These are phyloP conservation scores for Platanista minor DNA, from an alignment of 2,113 vertebrate species.

Conservation along the genomic window DNA sequence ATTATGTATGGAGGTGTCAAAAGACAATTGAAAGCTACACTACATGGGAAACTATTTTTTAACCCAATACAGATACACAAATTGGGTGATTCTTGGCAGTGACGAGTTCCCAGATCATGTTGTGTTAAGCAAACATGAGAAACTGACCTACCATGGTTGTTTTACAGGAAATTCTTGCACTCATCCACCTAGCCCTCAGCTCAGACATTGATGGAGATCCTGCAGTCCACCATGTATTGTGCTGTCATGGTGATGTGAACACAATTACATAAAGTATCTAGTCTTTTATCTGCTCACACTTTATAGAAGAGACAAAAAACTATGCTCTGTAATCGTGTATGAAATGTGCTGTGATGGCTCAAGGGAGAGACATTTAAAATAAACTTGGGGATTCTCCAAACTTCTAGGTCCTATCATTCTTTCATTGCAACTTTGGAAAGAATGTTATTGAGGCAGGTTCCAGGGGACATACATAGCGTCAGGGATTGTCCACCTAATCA, in stretches of 20 bases:
- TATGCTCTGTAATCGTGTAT: background rate
- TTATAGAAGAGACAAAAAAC: background rate
- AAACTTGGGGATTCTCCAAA: background rate
- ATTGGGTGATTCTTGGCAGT: background rate
- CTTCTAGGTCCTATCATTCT: background rate
- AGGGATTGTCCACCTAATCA: background rate
- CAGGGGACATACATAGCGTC: rapidly evolving
- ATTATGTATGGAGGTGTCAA: background rate
- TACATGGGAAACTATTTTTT: background rate
- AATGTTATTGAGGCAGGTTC: no score
- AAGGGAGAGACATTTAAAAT: background rate
- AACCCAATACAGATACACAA: background rate
- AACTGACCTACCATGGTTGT: rapidly evolving
- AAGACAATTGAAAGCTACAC: background rate
- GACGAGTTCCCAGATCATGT: background rate
- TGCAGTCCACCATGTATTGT: rapidly evolving
- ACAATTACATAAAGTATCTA: background rate
- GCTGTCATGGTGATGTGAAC: background rate
- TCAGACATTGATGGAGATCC: background rate
- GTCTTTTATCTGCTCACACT: background rate
- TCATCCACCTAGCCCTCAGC: background rate
- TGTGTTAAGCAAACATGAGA: background rate
- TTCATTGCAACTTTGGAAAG: background rate
- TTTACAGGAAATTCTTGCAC: background rate
- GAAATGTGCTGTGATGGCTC: background rate